phyloP scores from a whole-genome alignment of 2,797 vertebrate species.

The Vultur gryphus region DNA sequence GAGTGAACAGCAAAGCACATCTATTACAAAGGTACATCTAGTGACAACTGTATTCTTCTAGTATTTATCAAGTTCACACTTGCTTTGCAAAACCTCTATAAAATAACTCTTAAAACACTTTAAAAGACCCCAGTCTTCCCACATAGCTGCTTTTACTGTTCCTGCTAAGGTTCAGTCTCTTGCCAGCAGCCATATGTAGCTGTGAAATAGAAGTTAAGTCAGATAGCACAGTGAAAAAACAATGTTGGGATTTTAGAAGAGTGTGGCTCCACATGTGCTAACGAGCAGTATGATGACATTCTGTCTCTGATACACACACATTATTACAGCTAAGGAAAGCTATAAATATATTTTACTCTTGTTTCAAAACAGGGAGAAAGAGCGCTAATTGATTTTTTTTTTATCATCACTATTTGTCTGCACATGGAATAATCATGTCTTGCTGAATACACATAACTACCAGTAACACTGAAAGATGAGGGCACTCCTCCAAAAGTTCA shows the following conservation, averaged over 20 bases:
- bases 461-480: not conserved
- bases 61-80: not conserved
- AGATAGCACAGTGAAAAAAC: not conserved
- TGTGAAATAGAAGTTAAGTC: constrained; percentile 2
- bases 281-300: not conserved
- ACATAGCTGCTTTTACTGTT: not conserved
- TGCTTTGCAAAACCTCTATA: not conserved
- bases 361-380: not conserved
- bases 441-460: not conserved
- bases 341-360: not conserved
- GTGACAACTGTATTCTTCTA: not conserved
- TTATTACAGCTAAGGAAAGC: not conserved
- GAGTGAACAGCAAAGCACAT: not conserved
- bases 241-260: not conserved
- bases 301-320: not conserved
- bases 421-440: not conserved
- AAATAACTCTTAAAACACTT: not conserved
- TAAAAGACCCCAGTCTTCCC: not conserved
- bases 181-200: not conserved
- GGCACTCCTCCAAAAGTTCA: not conserved
- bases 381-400: not conserved
- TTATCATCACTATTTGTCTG: not conserved
- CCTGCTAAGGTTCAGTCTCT: not conserved
- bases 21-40: not conserved
- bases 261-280: not conserved